These are phyloP conservation scores for Anabacerthia variegaticeps DNA, from an alignment of 2,797 vertebrate genomes.

Conservation along the genomic window DNA sequence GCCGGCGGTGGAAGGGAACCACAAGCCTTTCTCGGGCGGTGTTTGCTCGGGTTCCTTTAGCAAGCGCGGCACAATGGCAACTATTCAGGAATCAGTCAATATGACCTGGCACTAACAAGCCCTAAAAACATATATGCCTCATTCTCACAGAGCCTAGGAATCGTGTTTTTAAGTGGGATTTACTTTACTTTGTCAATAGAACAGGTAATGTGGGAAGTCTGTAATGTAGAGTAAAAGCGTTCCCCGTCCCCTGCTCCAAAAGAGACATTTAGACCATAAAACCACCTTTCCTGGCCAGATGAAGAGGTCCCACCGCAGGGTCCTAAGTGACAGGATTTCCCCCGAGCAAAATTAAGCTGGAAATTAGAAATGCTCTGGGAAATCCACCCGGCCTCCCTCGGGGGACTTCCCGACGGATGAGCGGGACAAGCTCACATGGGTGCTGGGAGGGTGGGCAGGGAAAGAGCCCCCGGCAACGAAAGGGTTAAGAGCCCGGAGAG, in stretches of 20 bases:
- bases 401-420: neutral
- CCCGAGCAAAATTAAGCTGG: neutral
- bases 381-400: neutral
- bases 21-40: neutral
- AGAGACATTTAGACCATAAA: neutral
- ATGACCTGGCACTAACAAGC: conserved; percentile 30
- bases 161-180: neutral
- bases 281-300: neutral
- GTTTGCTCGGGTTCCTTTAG: conserved; percentile 53
- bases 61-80: conserved; percentile 39
- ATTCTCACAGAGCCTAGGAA: neutral
- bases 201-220: neutral
- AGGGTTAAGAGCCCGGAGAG: neutral
- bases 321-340: neutral
- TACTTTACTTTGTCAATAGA: neutral
- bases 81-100: conserved; percentile 24
- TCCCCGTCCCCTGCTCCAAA: neutral
- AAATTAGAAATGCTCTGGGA: neutral
- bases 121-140: conserved; percentile 33
- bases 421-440: neutral
- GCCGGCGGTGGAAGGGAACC: conserved; percentile 48
- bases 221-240: neutral
- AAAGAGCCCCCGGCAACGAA: neutral
- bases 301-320: neutral
- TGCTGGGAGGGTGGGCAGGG: neutral